Base-by-base conservation (phyloP, 2,888 invertebrate genomes). In the Axea sp. region DNA sequence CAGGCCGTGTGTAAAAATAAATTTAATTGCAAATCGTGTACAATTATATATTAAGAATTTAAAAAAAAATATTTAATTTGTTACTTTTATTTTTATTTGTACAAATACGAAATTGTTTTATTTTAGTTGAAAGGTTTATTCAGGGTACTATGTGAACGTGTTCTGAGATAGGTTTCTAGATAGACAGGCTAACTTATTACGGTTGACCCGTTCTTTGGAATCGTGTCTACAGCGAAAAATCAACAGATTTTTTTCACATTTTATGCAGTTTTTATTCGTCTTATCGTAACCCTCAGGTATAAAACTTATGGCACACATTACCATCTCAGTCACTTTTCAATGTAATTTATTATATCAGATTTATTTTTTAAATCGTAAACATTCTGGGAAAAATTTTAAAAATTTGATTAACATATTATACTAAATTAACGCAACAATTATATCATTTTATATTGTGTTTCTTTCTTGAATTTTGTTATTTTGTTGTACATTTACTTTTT, bases 151-250 rank as follows among this genome's bases (percentile, higher is more conserved):
- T 43, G 72, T 53, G 64, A 72, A 68, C 72, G 69, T 76, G 68
- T 72, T 76, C 51, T 22, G 35, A 77, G 77, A 75, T 77, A 75
- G 71, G 73, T 57, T 47, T 59, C 59, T 67, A 73, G 77, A 77
- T 77, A 76, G 71, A 73, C 62, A 62, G 62, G 22, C 53, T 75
- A 75, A 77, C 73, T 75, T 75, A 75, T 77, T 75, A 77, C 73
- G 76, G 75, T 73, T 71, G 75, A 67, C 73, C 57, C 55, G 62
- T 57, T 75, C 65, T 60, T 45, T 53, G 41, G 67, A 55, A 60
- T 49, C 53, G 62, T 73, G 71, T 72, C 67, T 71, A 65, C 51
- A 57, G 41, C 57, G 55, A 76, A 73, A 71, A 76, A 51, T 68
- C 57, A 35, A 49, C 59, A 39, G 57, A 55, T 45, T 69, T 71